Conservation (phyloP, 1,140 invertebrate species). For the Zaprionus inermis region DNA sequence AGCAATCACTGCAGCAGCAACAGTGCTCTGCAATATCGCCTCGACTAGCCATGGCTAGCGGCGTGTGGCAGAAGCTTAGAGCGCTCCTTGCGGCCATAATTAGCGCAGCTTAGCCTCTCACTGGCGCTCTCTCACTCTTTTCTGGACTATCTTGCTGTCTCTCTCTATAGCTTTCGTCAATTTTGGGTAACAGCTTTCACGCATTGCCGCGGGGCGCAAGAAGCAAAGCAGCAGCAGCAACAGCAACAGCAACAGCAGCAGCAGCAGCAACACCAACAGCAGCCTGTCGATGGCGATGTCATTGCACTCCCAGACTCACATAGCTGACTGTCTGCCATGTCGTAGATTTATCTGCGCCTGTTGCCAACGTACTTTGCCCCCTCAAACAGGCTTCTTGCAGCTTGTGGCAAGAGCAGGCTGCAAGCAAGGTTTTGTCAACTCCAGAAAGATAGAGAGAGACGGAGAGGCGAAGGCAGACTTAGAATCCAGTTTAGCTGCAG, state of each 20-base stretch:
- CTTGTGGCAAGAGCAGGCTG: background rate
- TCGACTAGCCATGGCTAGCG: constrained; percentile 26
- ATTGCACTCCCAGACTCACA: constrained; percentile 58
- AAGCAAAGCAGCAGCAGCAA: background rate
- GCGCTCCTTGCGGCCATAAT: constrained; percentile 67
- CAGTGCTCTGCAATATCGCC: constrained; percentile 29
- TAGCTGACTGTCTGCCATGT: constrained; percentile 10
- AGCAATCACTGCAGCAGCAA: constrained; percentile 49
- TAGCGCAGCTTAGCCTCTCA: constrained; percentile 33
- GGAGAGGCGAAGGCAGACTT: constrained; percentile 14
- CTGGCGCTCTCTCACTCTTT: background rate
- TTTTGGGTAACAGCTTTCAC: constrained; percentile 43
- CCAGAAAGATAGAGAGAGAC: background rate
- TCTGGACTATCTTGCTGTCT: background rate
- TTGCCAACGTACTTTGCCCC: constrained; percentile 70
- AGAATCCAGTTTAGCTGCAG: constrained; percentile 72
- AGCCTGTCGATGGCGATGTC: constrained; percentile 55
- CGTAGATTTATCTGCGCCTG: constrained; percentile 67
- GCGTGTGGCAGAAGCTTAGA: constrained; percentile 29
- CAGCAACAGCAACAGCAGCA: background rate
- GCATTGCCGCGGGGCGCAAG: constrained; percentile 15
- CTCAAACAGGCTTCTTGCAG: constrained; percentile 69
- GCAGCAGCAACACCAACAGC: constrained; percentile 22
- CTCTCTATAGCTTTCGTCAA: constrained; percentile 9
- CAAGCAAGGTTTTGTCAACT: constrained; percentile 55